These are phyloP conservation scores for Channa striata DNA, from an alignment of 2,797 vertebrate genomes.

Conservation along the genomic window DNA sequence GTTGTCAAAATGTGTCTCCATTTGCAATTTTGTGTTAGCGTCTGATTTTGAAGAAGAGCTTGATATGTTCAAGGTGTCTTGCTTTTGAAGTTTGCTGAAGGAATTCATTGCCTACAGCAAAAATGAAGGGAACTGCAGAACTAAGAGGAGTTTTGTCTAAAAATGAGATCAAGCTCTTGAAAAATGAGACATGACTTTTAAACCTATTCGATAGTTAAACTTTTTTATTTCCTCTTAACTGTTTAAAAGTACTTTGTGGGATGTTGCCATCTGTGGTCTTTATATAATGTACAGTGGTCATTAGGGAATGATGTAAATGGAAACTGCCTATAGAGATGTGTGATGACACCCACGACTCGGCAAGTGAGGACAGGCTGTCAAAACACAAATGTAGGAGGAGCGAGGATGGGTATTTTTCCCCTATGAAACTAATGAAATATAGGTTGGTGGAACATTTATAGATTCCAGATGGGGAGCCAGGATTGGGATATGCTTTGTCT, in stretches of 20 bases:
- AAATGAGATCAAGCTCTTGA: not conserved
- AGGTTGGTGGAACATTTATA: slow-evolving; percentile 7
- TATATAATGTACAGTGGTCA: slow-evolving; percentile 39
- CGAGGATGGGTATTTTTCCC: not conserved
- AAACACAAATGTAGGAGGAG: not conserved
- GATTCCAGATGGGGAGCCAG: slow-evolving; percentile 14
- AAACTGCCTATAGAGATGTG: slow-evolving; percentile 3
- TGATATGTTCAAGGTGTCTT: not conserved
- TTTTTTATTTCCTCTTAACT: not conserved
- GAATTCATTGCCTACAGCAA: not conserved
- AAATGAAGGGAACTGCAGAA: not conserved
- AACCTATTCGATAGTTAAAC: slow-evolving; percentile 1
- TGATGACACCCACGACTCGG: slow-evolving; percentile 19
- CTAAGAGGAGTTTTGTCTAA: not conserved
- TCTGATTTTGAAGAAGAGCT: not conserved
- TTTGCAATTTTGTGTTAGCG: not conserved
- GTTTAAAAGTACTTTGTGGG: not conserved
- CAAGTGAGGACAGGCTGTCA: not conserved
- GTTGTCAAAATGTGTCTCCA: not conserved
- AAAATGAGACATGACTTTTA: slow-evolving; percentile 13
- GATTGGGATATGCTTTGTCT: not conserved
- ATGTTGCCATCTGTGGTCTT: slow-evolving; percentile 13
- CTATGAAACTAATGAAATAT: slow-evolving; percentile 5
- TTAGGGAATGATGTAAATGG: slow-evolving; percentile 11
- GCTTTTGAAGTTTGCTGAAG: slow-evolving; percentile 5